Evolutionary conservation across 1,140 invertebrate genomes (phyloP).

Genomic region (Nebria ingens): DNA sequence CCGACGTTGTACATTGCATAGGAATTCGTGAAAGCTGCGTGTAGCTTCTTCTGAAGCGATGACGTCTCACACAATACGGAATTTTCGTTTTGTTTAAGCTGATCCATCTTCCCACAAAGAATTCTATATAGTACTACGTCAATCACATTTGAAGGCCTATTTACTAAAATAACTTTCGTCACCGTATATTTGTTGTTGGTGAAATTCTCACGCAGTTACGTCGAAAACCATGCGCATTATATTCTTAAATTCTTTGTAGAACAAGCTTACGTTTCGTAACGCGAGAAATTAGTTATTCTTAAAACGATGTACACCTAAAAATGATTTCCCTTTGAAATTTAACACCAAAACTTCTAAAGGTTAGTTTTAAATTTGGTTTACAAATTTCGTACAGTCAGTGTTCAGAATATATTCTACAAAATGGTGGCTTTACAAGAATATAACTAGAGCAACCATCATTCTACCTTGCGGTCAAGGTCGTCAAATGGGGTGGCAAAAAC

Average conservation of each 20-base stretch:
- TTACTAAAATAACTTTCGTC: no score
- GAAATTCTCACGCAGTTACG: neutral
- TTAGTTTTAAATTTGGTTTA: neutral
- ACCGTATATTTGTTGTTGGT: no score
- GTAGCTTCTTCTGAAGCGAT: no score
- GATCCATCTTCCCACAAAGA: neutral
- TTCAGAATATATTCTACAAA: neutral
- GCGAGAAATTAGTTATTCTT: neutral
- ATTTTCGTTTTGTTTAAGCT: conserved; percentile 1
- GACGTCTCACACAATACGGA: conserved; percentile 2
- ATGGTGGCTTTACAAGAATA: no score
- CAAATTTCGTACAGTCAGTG: neutral
- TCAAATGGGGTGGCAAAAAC: no score
- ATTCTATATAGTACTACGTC: neutral
- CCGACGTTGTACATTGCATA: neutral
- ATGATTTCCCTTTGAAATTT: neutral
- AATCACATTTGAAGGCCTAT: conserved; percentile 5
- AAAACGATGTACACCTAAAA: neutral
- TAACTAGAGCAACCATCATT: no score
- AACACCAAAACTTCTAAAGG: neutral
- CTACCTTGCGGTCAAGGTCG: no score
- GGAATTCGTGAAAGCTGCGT: neutral
- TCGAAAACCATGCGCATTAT: neutral
- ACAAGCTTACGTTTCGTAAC: neutral
- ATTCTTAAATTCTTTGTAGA: neutral